Conservation (phyloP, 1,140 invertebrate genomes). For the Leptoteleia sp. region DNA sequence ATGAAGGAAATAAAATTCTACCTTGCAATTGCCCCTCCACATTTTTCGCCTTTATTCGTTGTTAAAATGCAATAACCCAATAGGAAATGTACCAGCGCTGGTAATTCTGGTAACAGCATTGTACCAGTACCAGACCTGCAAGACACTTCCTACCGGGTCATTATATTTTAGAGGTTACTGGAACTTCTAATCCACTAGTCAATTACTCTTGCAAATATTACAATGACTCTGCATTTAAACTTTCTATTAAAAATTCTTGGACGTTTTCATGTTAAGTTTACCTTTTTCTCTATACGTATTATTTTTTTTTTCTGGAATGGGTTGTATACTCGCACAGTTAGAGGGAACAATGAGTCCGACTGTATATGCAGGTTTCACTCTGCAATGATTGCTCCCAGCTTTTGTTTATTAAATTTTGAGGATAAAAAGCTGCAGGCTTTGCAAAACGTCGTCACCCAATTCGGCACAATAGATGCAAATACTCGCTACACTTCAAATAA, state of each 20-base stretch:
- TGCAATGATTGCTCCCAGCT: conserved; percentile 38
- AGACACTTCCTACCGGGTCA: too few species aligned
- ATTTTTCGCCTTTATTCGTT: too few species aligned
- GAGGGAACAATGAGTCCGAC: conserved; percentile 14
- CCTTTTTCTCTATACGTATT: conserved; percentile 4
- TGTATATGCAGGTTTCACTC: conserved; percentile 32
- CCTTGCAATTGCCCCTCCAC: too few species aligned
- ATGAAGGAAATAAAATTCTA: too few species aligned
- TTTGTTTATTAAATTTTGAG: conserved; percentile 54
- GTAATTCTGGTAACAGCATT: too few species aligned
- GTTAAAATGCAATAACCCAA: too few species aligned
- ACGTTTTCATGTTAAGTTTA: conserved; percentile 3
- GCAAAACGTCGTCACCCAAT: conserved; percentile 2
- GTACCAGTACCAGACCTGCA: too few species aligned
- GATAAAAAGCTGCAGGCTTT: conserved; percentile 29
- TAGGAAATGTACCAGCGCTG: too few species aligned
- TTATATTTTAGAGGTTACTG: too few species aligned
- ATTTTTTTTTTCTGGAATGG: conserved; percentile 7
- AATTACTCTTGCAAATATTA: background rate
- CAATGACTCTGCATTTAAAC: background rate
- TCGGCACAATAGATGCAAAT: conserved; percentile 8
- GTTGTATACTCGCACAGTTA: conserved; percentile 11
- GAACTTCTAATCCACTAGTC: background rate
- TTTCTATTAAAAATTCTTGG: conserved; percentile 1
- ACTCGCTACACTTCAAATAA: conserved; percentile 11